Evolutionary conservation across 2,113 vertebrate species (phyloP), one percentile per base, ranked within the genome.

Genomic region (Pomatostomus ruficeps): DNA sequence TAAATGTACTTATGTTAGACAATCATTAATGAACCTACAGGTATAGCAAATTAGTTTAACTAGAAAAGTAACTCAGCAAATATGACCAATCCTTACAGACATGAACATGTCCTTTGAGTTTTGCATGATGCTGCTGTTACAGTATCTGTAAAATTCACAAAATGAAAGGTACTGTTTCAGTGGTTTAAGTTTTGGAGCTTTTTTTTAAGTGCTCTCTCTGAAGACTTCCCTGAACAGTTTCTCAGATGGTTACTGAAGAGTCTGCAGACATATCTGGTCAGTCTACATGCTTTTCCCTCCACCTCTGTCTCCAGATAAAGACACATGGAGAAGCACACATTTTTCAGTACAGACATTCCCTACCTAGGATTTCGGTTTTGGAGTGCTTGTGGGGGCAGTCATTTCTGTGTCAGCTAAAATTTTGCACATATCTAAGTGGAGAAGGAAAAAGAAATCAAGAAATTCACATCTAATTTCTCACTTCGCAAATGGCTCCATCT

Each of bases 251-350:
- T 91, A 33, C 15, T 51, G 33, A 28, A 48, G 19, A 58, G 22
- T 42, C 3, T 61, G 28, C 49, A 72, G 52, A 13, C 10, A 18
- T 49, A 40, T 48, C 31, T 79, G 21, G 28, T 59, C 48, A 45
- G 33, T 55, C 23, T 66, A 17, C 5, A 7, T 26, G 8, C 7
- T 72, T 52, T 48, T 35, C 2, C 14, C 31, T 14, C 14, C 28
- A 26, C 15, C 45, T 91, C 33, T 35, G 20, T 43, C 10, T 7
- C 11, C 25, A 57, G 8, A 72, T 10, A 15, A 82, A 48, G n/a
- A 70, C 17, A 54, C 15, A 33, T 0, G 1, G 16, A 78, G 10
- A 79, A 88, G 13, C 8, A 65, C 11, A 48, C 2, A 1, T 57
- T 51, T 4, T 70, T 65, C 65, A 71, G 7, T 45, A 48, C 17